Base-by-base conservation (phyloP, 64 coral and sea anemone genomes). In the Dendrophyllia cribrosa region DNA sequence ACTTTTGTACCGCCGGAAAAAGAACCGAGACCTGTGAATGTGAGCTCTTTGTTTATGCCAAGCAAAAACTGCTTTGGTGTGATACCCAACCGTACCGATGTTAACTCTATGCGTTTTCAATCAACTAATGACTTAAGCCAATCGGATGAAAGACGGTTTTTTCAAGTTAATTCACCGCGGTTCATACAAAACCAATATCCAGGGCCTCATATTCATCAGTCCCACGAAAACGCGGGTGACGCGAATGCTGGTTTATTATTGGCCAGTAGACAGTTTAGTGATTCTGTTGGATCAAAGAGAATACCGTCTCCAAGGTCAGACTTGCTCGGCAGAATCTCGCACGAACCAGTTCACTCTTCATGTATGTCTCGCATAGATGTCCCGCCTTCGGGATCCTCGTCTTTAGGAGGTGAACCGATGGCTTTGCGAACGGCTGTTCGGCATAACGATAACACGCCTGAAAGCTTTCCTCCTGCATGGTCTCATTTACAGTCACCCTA, bases 401-500 rank as follows among this genome's bases (percentile, higher is more conserved):
- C 20, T 50, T n/a, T 34, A 8, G 61, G 62, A 45, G 19, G 1
- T 69, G 43, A 51, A 51, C 46, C 62, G n/a, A 5, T 8, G 56
- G 59, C 43, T 64, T 21, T 66, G 2, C 80, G 46, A 51, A 22
- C 80, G 3, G 51, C 14, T 67, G 12, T 84, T 67, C 45, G 61
- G 21, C 80, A 52, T 7, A 66, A 67, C 20, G 80, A 67, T 10
- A 67, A 48, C 80, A 13, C 45, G 7, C 15, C 45, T 20, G 44
- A 24, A 20, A 51, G 46, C 45, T 75, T 78, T 2, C 61, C 82
- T 9, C 91, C 91, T 24, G 58, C 72, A 1, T 93, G 91, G 91
- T 86, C 91, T 48, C 91, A 87, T 78, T 58, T 93, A 21, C 19
- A 87, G 24, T 56, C 91, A 16, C 62, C 91, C 16, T 93, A 93